Evolutionary conservation across 1,140 invertebrate species (phyloP).

Genomic region (Papilio polytes): DNA sequence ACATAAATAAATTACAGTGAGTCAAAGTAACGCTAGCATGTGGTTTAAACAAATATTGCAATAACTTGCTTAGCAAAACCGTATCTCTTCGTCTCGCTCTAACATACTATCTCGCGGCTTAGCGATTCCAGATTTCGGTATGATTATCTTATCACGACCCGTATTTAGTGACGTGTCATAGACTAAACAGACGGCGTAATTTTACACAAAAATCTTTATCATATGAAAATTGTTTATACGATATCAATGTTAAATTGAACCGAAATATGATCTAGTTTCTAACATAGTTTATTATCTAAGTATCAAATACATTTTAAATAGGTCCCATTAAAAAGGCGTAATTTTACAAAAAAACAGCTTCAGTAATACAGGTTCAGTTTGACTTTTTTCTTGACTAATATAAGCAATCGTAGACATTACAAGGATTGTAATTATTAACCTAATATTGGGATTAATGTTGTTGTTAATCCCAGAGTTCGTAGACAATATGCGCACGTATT

Average conservation of each 20-base stretch:
- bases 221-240: neutral
- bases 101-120: conserved; percentile 1
- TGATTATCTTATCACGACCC: conserved; percentile 50
- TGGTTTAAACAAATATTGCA: conserved; percentile 25
- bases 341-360: neutral
- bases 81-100: conserved; percentile 2
- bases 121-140: conserved; percentile 43
- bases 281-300: neutral
- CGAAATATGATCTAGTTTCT: neutral
- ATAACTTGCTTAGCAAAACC: conserved; percentile 33
- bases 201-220: neutral
- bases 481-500: neutral
- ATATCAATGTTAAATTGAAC: neutral
- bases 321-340: neutral
- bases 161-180: conserved; percentile 45
- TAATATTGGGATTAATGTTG: neutral
- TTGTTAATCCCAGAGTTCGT: neutral
- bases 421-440: neutral
- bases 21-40: neutral
- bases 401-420: neutral
- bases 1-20: neutral
- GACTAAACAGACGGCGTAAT: conserved; percentile 41
- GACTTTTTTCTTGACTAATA: neutral
- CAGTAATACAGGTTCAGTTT: neutral
- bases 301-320: neutral